A percentile compares a stretch with the other conserved stretches of the same genome.
Conservation (phyloP, 2,113 vertebrate genomes). For the Vulpes ferrilata region DNA sequence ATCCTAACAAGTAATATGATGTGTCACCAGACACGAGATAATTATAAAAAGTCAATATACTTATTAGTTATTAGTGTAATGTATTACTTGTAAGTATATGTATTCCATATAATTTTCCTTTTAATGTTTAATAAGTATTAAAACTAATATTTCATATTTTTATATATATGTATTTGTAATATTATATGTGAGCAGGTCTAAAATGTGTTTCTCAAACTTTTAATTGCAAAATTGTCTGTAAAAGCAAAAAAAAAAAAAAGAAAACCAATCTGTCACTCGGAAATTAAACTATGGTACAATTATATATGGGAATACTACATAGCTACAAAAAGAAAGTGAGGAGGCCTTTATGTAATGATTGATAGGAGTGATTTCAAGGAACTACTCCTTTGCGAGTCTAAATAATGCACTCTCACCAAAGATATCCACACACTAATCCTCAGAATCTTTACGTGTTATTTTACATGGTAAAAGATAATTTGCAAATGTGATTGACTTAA, state of each 20-base stretch:
- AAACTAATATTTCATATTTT: background rate
- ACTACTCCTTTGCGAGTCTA: background rate
- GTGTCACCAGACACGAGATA: background rate
- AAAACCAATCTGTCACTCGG: background rate
- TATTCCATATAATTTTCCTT: background rate
- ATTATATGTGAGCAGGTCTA: background rate
- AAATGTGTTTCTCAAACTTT: background rate
- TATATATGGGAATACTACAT: background rate
- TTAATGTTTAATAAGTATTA: background rate
- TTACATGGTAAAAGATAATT: background rate
- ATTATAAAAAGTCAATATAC: background rate
- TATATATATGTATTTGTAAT: background rate
- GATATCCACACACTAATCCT: background rate
- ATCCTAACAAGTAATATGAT: background rate
- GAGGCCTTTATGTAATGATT: background rate
- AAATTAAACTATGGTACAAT: background rate
- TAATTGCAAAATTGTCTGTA: background rate
- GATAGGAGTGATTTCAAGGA: background rate
- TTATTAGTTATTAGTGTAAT: too few relatives aligned
- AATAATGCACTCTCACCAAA: background rate
- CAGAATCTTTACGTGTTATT: background rate
- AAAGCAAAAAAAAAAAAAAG: background rate
- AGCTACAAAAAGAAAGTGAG: background rate
- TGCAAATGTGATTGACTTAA: constrained; percentile 3
- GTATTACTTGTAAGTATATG: background rate